Evolutionary conservation across 2,888 invertebrate genomes (phyloP).

Genomic region (Cataglyphis rosenhaueri): DNA sequence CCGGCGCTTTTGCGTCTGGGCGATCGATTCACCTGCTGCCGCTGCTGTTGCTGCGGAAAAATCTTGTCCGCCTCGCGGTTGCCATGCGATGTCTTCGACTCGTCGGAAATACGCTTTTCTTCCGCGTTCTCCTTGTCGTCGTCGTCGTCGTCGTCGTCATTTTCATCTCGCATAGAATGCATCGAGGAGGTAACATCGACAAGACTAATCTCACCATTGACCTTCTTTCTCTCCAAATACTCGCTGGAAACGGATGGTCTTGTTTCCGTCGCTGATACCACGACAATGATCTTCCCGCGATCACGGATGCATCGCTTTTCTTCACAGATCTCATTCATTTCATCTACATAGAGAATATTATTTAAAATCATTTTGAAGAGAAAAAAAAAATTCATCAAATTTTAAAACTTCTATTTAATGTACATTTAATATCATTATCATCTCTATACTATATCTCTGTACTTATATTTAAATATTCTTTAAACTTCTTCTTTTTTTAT

Average conservation of each 20-base stretch:
- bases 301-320: neutral
- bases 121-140: constrained; percentile 60
- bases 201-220: neutral
- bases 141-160: constrained; percentile 44
- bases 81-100: constrained; percentile 66
- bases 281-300: constrained; percentile 15
- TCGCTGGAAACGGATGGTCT: neutral
- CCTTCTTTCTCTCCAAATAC: constrained; percentile 5
- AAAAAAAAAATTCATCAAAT: neutral
- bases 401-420: neutral
- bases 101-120: constrained; percentile 73
- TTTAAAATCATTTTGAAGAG: neutral
- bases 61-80: constrained; percentile 66
- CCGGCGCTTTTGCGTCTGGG: constrained; percentile 58
- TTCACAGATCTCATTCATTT: neutral
- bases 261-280: constrained; percentile 16
- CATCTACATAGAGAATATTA: neutral
- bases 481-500: neutral
- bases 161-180: constrained; percentile 21
- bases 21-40: constrained; percentile 61
- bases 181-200: neutral
- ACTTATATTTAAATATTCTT: neutral
- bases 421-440: neutral
- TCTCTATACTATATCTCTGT: neutral
- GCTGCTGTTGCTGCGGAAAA: constrained; percentile 65